Conservation (phyloP, 2,888 invertebrate genomes). For the Lithophane leautieri region DNA sequence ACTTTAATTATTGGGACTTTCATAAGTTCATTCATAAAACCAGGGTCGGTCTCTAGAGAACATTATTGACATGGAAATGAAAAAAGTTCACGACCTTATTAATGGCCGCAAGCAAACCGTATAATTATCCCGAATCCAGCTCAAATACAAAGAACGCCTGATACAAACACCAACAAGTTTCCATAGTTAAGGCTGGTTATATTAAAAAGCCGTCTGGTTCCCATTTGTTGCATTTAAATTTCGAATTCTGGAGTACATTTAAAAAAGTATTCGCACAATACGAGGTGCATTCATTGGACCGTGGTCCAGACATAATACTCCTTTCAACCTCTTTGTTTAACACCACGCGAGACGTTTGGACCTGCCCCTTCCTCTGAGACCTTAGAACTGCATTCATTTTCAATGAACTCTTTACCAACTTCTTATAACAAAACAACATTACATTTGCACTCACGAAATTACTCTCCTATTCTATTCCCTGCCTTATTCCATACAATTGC, state of each 20-base stretch:
- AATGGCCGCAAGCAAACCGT: neutral
- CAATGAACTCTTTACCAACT: conserved; percentile 84
- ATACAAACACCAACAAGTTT: conserved; percentile 16
- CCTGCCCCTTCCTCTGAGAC: conserved; percentile 82
- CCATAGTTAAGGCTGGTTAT: conserved; percentile 12
- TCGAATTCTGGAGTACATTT: conserved; percentile 35
- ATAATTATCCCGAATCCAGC: conserved; percentile 6
- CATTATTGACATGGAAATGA: neutral
- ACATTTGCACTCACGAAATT: conserved; percentile 49
- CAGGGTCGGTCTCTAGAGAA: too few species aligned
- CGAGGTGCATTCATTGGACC: conserved; percentile 62
- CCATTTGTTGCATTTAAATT: conserved; percentile 49
- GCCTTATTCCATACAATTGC: conserved; percentile 33
- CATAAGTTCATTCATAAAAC: neutral
- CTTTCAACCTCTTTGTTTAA: conserved; percentile 85
- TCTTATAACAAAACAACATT: conserved; percentile 70
- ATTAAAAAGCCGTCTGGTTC: conserved; percentile 33
- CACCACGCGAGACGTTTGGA: conserved; percentile 76
- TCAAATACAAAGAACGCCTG: neutral
- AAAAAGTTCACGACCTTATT: neutral
- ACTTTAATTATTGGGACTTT: neutral
- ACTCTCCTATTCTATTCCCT: conserved; percentile 22
- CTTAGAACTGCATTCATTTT: conserved; percentile 85
- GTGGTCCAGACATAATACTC: conserved; percentile 82
- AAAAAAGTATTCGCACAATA: conserved; percentile 32